Evolutionary conservation across 1,140 invertebrate species (phyloP).

Genomic region (Littorina saxatilis): DNA sequence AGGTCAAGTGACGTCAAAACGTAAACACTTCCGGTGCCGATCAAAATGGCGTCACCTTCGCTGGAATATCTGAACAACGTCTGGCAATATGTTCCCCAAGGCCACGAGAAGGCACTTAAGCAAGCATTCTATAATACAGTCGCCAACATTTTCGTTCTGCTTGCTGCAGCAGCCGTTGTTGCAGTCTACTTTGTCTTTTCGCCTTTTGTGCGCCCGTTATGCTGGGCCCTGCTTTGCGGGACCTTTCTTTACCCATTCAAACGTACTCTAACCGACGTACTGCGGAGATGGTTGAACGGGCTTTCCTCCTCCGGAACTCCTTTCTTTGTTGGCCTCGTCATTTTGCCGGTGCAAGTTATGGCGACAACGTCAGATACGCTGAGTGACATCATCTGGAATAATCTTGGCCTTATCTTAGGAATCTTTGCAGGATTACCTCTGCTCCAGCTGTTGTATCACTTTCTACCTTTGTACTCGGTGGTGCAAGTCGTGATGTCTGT

Average conservation of each 20-base stretch:
- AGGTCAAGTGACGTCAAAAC: background rate
- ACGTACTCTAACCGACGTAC: slow-evolving; percentile 82
- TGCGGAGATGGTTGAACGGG: slow-evolving; percentile 82
- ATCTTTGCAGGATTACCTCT: slow-evolving; percentile 61
- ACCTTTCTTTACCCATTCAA: slow-evolving; percentile 94
- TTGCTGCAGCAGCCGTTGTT: slow-evolving; percentile 65
- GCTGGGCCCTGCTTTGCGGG: slow-evolving; percentile 95
- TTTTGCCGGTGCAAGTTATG: slow-evolving; percentile 83
- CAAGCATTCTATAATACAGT: slow-evolving; percentile 75
- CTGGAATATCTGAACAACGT: slow-evolving; percentile 53
- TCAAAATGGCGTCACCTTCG: slow-evolving; percentile 58
- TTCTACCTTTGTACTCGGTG: slow-evolving; percentile 69
- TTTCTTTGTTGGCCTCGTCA: slow-evolving; percentile 81
- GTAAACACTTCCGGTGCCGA: slow-evolving; percentile 30
- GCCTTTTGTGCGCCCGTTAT: slow-evolving; percentile 92
- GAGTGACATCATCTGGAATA: slow-evolving; percentile 75
- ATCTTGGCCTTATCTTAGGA: slow-evolving; percentile 68
- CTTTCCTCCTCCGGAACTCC: slow-evolving; percentile 77
- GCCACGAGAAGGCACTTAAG: slow-evolving; percentile 84
- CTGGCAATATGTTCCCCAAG: slow-evolving; percentile 73
- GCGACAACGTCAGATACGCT: slow-evolving; percentile 84
- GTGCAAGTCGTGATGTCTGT: slow-evolving; percentile 57
- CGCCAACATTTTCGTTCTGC: slow-evolving; percentile 71
- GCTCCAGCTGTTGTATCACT: slow-evolving; percentile 72
- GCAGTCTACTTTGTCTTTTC: slow-evolving; percentile 90